Evolutionary conservation across 2,113 vertebrate species (phyloP).

Genomic region (Psammodynastes pulverulentus): DNA sequence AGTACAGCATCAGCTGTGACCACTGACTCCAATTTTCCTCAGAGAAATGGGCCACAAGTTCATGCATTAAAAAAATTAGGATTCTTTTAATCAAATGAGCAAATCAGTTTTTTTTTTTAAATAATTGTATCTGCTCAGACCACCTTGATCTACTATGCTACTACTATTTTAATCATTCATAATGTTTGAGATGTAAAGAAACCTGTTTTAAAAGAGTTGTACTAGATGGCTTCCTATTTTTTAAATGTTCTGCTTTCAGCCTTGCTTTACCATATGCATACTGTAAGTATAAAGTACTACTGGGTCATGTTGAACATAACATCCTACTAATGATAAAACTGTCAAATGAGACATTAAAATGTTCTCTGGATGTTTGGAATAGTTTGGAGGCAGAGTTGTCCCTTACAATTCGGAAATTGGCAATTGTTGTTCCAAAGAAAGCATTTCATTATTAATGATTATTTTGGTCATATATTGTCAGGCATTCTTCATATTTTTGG

Average conservation of each 20-base stretch:
- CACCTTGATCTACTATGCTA: neutral
- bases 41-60: slow-evolving; percentile 30
- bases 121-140: neutral
- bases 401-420: neutral
- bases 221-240: neutral
- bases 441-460: slow-evolving; percentile 41
- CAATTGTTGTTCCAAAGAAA: neutral
- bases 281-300: neutral
- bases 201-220: neutral
- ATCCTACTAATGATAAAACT: neutral
- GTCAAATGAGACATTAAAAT: neutral
- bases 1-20: slow-evolving; percentile 44
- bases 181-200: neutral
- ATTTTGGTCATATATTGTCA: slow-evolving; percentile 47
- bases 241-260: neutral
- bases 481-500: slow-evolving; percentile 8
- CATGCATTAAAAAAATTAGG: slow-evolving; percentile 41
- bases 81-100: slow-evolving; percentile 53
- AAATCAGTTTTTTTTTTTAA: slow-evolving; percentile 56
- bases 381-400: neutral
- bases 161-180: neutral
- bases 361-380: neutral
- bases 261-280: neutral
- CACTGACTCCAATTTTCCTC: slow-evolving; percentile 27
- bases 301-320: neutral